A percentile compares a stretch with the other conserved stretches of the same genome.
Evolutionary conservation across 2,888 invertebrate genomes (phyloP).

Genomic region (Nomada goodeniana): DNA sequence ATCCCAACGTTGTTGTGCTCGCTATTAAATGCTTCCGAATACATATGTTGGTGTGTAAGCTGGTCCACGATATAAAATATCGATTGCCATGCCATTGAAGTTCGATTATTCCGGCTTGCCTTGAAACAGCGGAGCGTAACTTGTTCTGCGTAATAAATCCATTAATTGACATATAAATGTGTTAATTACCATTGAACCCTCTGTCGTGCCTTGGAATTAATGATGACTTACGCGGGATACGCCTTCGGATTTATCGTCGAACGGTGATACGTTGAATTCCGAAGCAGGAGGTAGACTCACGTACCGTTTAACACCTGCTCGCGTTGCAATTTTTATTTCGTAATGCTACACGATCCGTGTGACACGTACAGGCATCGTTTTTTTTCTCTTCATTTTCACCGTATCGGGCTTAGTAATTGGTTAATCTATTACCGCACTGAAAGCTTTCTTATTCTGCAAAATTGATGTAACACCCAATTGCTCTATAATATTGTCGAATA

Average conservation of each 20-base stretch:
- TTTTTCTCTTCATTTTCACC: background rate
- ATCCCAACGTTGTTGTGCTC: too few species aligned
- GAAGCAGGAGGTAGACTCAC: background rate
- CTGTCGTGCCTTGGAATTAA: conserved; percentile 34
- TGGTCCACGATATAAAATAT: background rate
- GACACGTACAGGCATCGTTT: background rate
- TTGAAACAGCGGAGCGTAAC: conserved; percentile 44
- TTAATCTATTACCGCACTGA: too few species aligned
- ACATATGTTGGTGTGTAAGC: background rate
- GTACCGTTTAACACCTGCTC: background rate
- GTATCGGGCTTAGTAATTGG: too few species aligned
- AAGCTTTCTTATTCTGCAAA: background rate
- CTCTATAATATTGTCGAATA: background rate
- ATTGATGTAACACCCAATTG: background rate
- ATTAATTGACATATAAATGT: conserved; percentile 38
- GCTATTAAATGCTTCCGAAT: background rate
- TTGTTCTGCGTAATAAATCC: conserved; percentile 45
- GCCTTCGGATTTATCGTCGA: conserved; percentile 12
- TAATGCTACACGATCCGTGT: background rate
- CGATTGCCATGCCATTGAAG: conserved; percentile 13
- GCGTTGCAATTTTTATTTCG: conserved; percentile 3
- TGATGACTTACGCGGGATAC: conserved; percentile 26
- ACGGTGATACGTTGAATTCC: background rate
- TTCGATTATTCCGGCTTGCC: conserved; percentile 48
- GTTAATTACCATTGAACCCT: conserved; percentile 47